Evolutionary conservation across 2,888 invertebrate species (phyloP), one percentile per base, ranked within the genome.

Genomic region (Chrysolina haemoptera): DNA sequence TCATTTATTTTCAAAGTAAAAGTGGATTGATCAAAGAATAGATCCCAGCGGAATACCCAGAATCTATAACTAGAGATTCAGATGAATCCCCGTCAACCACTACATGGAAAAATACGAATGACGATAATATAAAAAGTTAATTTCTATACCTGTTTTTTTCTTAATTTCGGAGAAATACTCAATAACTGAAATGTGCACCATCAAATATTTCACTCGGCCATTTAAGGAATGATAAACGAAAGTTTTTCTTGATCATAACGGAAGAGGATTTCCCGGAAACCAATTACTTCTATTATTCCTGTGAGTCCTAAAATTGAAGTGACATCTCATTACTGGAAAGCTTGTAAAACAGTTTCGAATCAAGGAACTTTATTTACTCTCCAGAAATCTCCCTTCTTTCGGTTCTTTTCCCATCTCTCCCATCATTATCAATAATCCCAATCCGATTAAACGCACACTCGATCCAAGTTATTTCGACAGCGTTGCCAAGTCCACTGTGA

Each of bases 401-500:
- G 8, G 35, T 35, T 16, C 22, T 66, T 14, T 53, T 53, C 53
- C 68, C 67, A 46, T 6, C 55, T 50, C 35, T 55, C 68, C 68
- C 35, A 68, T 55, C 43, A 68, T 68, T 68, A 68, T 68, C 68
- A 68, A 68, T 68, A 68, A 62, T 43, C 62, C 43, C 18, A 68
- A 68, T 68, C 68, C 68, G 68, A 68, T 68, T 68, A 68, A 43
- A 41, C 41, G 62, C 62, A 27, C 59, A 59, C 59, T 59, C 59
- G 5, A 59, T 9, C 12, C 1, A n/a, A 27, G 27, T 59, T 27
- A 59, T 59, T 68, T 59, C 22, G 18, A 18, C 62, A 43, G n/a
- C 22, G 68, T 62, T 68, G 68, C 27, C 68, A 43, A 41, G 12
- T 9, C 9, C 14, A 12, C 22, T 11, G 10, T 8, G 12, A 55